Evolutionary conservation across 2,113 vertebrate genomes (phyloP), one percentile per base, ranked within the genome.

Genomic region (Gasterosteus aculeatus): DNA sequence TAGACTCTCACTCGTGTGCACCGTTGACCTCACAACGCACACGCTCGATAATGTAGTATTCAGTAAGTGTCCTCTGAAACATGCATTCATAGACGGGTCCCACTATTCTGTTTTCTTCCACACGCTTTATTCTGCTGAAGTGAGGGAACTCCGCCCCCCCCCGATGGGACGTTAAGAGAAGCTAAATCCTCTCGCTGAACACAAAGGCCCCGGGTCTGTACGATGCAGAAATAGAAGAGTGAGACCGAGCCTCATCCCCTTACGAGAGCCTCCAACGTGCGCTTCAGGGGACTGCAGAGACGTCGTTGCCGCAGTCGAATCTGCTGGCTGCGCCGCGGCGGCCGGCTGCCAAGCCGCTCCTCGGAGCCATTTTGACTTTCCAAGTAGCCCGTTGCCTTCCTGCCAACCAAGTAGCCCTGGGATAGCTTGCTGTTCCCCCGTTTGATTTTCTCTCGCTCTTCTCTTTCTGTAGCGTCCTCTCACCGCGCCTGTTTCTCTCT

Each of bases 351-450:
- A 81, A 91, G 82, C 84, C 49, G 69, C 76, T 83, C 80, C 88
- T 85, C 44, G 53, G 85, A 87, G 86, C 84, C 78, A 85, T 85
- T 84, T 87, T 90, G 88, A 87, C 89, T 91, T 92, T 85, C 74
- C 87, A 91, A 88, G 78, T 88, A 80, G 88, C 82, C 85, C 78
- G 15, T 64, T 72, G 80, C 82, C 38, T 80, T 70, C 71, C 80
- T 90, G 91, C 91, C 88, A 91, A 86, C 72, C 72, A 61, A 77
- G 72, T 72, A 82, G 90, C 85, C 84, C 73, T 83, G 89, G 88
- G 88, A 87, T 68, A 68, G 70, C 77, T 88, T 74, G 88, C 85
- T 60, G 49, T 72, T 49, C 35, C 62, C 31, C 26, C 76, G 76
- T 38, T 75, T 60, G 22, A 72, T 35, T 63, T 19, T 54, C n/a